A percentile compares a stretch with the other conserved stretches of the same genome.
These are phyloP conservation scores for Argyresthia albistria DNA, from an alignment of 2,888 invertebrate genomes.

Conservation along the genomic window DNA sequence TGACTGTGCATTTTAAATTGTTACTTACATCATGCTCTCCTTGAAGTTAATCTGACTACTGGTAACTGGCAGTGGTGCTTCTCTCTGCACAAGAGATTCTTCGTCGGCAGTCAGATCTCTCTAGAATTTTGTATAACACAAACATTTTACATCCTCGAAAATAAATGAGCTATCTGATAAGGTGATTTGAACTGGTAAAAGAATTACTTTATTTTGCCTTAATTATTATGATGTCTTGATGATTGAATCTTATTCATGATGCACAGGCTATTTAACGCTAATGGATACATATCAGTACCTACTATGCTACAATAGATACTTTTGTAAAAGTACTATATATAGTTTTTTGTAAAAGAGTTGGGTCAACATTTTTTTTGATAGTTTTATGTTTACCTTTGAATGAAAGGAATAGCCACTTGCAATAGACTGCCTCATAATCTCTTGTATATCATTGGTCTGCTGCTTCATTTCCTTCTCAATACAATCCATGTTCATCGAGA, in stretches of 20 bases:
- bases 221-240: no score
- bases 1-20: constrained; percentile 35
- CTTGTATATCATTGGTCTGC: constrained; percentile 44
- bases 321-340: no score
- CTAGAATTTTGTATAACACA: constrained; percentile 24
- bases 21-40: constrained; percentile 24
- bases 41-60: constrained; percentile 17
- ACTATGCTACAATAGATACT: no score
- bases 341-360: no score
- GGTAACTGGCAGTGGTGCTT: constrained; percentile 44
- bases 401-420: constrained; percentile 47
- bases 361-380: no score
- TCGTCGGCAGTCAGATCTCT: constrained; percentile 55
- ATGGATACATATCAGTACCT: no score
- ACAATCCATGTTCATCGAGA: constrained; percentile 37
- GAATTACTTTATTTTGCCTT: no score
- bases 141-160: no score
- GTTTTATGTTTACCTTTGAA: constrained; percentile 34
- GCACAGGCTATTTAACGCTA: no score
- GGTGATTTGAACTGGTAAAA: no score
- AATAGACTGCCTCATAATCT: constrained; percentile 57
- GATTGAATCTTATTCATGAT: no score
- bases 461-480: constrained; percentile 42
- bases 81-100: constrained; percentile 37
- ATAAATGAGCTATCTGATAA: neutral